A percentile compares a stretch with the other conserved stretches of the same genome.
phyloP scores from a whole-genome alignment of 2,113 vertebrate genomes.

The Galemys pyrenaicus region DNA sequence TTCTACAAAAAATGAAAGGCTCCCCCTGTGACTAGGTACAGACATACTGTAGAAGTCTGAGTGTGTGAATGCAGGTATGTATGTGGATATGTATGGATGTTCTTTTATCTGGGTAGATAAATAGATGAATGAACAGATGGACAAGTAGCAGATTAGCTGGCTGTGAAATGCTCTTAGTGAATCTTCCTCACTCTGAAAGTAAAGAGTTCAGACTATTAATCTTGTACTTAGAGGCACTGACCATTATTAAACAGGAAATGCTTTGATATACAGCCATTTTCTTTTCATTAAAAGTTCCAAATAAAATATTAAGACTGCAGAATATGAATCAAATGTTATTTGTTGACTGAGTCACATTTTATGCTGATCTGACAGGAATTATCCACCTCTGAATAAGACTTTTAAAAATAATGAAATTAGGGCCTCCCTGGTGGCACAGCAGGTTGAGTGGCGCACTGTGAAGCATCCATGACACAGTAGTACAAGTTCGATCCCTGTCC shows the following conservation, averaged over 20 bases:
- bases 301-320: background rate
- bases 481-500: too few relatives aligned
- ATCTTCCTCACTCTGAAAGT: background rate
- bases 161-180: background rate
- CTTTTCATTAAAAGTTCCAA: background rate
- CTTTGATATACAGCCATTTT: background rate
- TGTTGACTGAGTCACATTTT: background rate
- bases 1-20: too few relatives aligned
- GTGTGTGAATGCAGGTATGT: background rate
- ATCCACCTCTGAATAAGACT: constrained; percentile 74
- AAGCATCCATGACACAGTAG: too few relatives aligned
- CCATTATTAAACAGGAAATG: background rate
- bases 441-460: too few relatives aligned
- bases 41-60: background rate
- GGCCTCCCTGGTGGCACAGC: too few relatives aligned
- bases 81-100: background rate
- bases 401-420: too few relatives aligned
- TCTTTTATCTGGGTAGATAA: background rate
- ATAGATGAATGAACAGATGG: background rate
- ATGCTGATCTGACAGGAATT: background rate
- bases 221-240: background rate
- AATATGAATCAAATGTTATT: background rate
- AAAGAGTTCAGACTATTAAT: background rate
- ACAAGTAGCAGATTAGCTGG: background rate
- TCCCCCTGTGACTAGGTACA: background rate